A percentile compares a stretch with the other conserved stretches of the same genome.
Evolutionary conservation across 2,797 vertebrate genomes (phyloP).

Genomic region (Schizothorax lantsangensis): DNA sequence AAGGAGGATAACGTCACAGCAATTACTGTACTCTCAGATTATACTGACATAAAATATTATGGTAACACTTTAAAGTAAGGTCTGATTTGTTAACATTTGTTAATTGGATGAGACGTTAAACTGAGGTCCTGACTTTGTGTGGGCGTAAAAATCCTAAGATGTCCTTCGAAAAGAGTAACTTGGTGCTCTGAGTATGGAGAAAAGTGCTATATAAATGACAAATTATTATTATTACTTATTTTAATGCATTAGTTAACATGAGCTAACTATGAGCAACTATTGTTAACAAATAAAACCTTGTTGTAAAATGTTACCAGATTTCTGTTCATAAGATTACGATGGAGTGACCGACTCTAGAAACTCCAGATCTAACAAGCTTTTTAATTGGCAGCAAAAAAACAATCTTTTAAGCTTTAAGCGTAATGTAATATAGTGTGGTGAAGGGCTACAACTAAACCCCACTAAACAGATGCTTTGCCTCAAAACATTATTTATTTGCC

Average conservation of each 20-base stretch:
- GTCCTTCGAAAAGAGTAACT: neutral
- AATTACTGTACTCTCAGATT: slow-evolving; percentile 33
- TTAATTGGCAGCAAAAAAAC: neutral
- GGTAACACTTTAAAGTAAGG: slow-evolving; percentile 23
- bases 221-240: neutral
- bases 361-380: slow-evolving; percentile 20
- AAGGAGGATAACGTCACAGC: slow-evolving; percentile 31
- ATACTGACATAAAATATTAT: neutral
- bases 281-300: neutral
- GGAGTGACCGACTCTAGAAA: slow-evolving; percentile 25
- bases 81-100: neutral
- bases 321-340: slow-evolving; percentile 6
- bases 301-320: slow-evolving; percentile 8
- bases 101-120: neutral
- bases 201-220: neutral
- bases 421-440: neutral
- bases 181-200: neutral
- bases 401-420: neutral
- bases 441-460: slow-evolving; percentile 41
- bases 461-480: slow-evolving; percentile 32
- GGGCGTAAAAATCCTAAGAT: no score
- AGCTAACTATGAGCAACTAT: neutral
- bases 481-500: slow-evolving; percentile 46
- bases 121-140: no score
- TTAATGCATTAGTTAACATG: neutral